Percentiles rank a stretch among this genome's conserved stretches.
phyloP scores from a whole-genome alignment of 2,113 vertebrate species.

The Acrocephalus arundinaceus region DNA sequence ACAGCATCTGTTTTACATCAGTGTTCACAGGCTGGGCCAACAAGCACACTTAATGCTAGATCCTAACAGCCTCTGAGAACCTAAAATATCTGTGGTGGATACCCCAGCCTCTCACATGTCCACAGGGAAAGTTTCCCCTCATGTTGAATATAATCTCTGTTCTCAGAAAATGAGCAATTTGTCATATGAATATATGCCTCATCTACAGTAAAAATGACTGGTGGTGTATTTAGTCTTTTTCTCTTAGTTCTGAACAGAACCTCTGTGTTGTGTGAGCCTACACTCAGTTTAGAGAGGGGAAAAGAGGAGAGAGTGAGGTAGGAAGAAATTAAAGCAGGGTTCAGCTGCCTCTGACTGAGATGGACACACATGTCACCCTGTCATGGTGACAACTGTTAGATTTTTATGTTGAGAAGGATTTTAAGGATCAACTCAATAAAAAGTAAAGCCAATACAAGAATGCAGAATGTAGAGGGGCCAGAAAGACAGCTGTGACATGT shows the following conservation, averaged over 20 bases:
- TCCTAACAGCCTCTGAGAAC: background rate
- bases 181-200: background rate
- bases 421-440: background rate
- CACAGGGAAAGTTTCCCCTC: background rate
- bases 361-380: background rate
- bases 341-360: background rate
- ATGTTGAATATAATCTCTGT: background rate
- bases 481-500: background rate
- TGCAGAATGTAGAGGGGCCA: background rate
- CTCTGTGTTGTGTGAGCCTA: background rate
- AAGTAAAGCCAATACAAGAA: background rate
- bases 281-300: too few species aligned
- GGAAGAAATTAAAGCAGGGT: background rate
- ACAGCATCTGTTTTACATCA: background rate
- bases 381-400: background rate
- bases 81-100: background rate
- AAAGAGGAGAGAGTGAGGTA: background rate
- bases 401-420: background rate
- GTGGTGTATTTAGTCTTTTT: background rate
- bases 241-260: background rate
- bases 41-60: background rate
- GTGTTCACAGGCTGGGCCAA: background rate
- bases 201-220: background rate
- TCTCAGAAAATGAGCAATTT: background rate
- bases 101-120: background rate